A percentile compares a stretch with the other conserved stretches of the same genome.
Conservation (phyloP, 2,888 invertebrate species). For the Hesperia comma region DNA sequence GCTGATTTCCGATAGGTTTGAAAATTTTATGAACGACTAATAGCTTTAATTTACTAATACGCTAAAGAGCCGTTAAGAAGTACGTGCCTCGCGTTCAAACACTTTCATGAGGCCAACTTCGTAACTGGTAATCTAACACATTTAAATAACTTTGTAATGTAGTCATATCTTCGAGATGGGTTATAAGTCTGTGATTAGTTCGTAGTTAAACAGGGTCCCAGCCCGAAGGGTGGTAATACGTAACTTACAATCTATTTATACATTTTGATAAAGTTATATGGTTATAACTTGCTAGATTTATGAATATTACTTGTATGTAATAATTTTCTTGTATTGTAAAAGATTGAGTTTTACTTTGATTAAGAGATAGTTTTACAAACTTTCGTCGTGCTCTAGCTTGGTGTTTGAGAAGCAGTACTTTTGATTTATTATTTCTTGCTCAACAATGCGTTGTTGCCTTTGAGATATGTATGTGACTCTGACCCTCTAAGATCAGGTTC, state of each 20-base stretch:
- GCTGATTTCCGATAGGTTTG: neutral
- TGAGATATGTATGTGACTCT: too few relatives aligned
- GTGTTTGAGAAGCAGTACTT: too few relatives aligned
- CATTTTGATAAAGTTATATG: neutral
- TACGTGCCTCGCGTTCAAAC: conserved; percentile 4
- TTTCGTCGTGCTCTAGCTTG: too few relatives aligned
- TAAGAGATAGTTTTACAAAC: too few relatives aligned
- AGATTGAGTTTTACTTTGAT: too few relatives aligned
- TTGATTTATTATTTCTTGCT: too few relatives aligned
- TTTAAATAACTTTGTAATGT: conserved; percentile 5
- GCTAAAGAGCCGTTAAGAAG: neutral
- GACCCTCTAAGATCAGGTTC: too few relatives aligned
- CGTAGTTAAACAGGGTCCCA: conserved; percentile 4
- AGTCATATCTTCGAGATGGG: conserved; percentile 10
- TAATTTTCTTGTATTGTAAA: too few relatives aligned
- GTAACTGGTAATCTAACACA: conserved; percentile 8
- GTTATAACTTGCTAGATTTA: too few relatives aligned
- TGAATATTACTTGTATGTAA: too few relatives aligned
- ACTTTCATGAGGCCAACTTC: conserved; percentile 5
- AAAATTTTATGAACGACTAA: neutral
- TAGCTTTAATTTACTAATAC: neutral
- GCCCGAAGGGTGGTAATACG: neutral
- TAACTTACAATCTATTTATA: neutral
- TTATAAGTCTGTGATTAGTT: conserved; percentile 2
- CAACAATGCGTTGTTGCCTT: too few relatives aligned